phyloP scores from a whole-genome alignment of 2,797 vertebrate species.

The Esox lucius region DNA sequence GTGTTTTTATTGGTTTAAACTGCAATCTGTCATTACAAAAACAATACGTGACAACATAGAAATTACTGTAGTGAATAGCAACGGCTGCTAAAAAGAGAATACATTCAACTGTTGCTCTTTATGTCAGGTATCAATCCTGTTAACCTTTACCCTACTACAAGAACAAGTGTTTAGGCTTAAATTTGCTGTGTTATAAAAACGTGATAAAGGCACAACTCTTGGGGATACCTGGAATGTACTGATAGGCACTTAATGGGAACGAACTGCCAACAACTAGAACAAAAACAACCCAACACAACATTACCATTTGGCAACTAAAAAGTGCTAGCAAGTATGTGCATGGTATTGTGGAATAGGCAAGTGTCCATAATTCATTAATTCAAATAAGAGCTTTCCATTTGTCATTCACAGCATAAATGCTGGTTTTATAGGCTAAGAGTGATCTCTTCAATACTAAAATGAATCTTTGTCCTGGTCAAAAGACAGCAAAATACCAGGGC shows the following conservation, averaged over 20 bases:
- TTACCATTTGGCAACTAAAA: conserved; percentile 37
- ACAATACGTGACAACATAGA: conserved; percentile 83
- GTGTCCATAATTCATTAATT: conserved; percentile 18
- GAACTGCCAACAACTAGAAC: conserved; percentile 45
- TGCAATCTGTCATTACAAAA: conserved; percentile 90
- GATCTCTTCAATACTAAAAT: conserved; percentile 12
- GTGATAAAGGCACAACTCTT: conserved; percentile 66
- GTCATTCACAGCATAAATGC: conserved; percentile 10
- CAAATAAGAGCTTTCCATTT: conserved; percentile 34
- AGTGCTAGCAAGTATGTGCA: conserved; percentile 39
- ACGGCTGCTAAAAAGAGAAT: conserved; percentile 74
- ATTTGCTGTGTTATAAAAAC: conserved; percentile 37
- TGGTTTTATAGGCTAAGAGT: conserved; percentile 10
- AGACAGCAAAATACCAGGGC: conserved; percentile 29
- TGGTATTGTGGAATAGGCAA: conserved; percentile 14
- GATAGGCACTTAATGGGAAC: conserved; percentile 78
- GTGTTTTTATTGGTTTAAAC: conserved; percentile 88
- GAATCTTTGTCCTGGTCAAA: conserved; percentile 13
- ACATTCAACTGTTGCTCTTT: conserved; percentile 82
- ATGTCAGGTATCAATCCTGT: conserved; percentile 78
- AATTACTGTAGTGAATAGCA: conserved; percentile 83
- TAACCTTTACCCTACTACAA: conserved; percentile 67
- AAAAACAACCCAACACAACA: conserved; percentile 26
- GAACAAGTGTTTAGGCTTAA: conserved; percentile 58
- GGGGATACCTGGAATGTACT: conserved; percentile 85